Base-by-base conservation (phyloP, 1,140 invertebrate species). In the Ooceraea biroi region DNA sequence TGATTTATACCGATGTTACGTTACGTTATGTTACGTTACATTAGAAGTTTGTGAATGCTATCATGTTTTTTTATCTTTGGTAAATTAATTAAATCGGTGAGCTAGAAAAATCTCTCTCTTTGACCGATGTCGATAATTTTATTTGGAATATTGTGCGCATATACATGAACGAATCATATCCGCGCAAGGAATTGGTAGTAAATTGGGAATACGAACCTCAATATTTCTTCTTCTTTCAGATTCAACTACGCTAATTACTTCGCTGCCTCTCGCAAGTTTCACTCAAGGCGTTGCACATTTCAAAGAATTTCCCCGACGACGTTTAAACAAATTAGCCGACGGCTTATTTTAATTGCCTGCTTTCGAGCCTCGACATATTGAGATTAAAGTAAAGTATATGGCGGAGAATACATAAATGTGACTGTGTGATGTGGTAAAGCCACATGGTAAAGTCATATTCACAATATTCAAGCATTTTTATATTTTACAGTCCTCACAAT, bases 1-100 rank as follows among this genome's bases (percentile, higher is more conserved):
- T 80, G 76, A 80, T 80, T 80, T 80, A 80, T 69, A 57, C 57
- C 36, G 36, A 7, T 36, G 36, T 36, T 36, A 7, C 36, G 36
- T 36, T 36, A 36, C n/a, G n/a, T n/a, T n/a, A n/a, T n/a, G n/a
- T n/a, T n/a, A n/a, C n/a, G n/a, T n/a, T n/a, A n/a, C n/a, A n/a
- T n/a, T n/a, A n/a, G n/a, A n/a, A n/a, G n/a, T n/a, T n/a, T n/a
- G n/a, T n/a, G n/a, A n/a, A 61, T 61, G 5, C 14, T n/a, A 14
- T 30, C 30, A 12, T 27, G 48, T 46, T 22, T 3, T 69, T 50
- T 50, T 22, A 30, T n/a, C n/a, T 11, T n/a, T 46, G 8, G n/a
- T 1, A 63, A 63, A 17, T 41, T 63, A 41, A 60, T 27, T 27
- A 12, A 63, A 63, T 63, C 3, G n/a, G 36, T 22, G 14, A 41